A percentile compares a stretch with the other conserved stretches of the same genome.
phyloP scores from a whole-genome alignment of 2,113 vertebrate species.

The Psophia crepitans region DNA sequence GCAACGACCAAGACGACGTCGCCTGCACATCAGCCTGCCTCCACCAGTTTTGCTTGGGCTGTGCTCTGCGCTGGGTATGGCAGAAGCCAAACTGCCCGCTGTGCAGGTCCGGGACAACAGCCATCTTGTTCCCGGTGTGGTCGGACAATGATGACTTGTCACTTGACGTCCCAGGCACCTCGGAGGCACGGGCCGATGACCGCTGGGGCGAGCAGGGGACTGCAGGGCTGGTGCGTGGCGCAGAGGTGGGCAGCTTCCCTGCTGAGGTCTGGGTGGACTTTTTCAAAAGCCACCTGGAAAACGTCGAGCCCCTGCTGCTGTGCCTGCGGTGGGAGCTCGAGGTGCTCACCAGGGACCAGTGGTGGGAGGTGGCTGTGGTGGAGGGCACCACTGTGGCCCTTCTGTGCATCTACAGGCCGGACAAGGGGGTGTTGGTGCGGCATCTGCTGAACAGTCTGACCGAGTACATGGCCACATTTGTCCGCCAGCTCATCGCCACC shows the following conservation, averaged over 20 bases:
- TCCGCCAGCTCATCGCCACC: not conserved
- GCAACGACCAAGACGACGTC: fast-evolving
- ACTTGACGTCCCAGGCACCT: fast-evolving
- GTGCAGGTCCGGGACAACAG: fast-evolving
- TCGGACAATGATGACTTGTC: fast-evolving
- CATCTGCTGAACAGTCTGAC: not conserved
- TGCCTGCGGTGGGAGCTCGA: not conserved
- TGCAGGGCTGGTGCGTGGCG: fast-evolving
- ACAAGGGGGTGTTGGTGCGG: not conserved
- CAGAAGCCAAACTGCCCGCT: not conserved
- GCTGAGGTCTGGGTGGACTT: not conserved
- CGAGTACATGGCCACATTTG: fast-evolving
- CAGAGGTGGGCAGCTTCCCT: not conserved
- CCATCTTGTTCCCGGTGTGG: not conserved
- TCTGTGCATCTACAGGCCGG: not conserved
- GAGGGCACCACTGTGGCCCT: not conserved
- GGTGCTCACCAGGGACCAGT: fast-evolving
- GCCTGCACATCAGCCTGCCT: not conserved
- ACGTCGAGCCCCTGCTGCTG: not conserved
- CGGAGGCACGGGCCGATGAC: no score
- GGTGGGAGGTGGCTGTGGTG: not conserved
- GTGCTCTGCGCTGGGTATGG: not conserved
- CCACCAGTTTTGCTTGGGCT: not conserved
- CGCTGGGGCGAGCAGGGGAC: no score
- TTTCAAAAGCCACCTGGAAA: not conserved